Base-by-base conservation (phyloP, 2,888 invertebrate genomes). In the Microchrysa polita region DNA sequence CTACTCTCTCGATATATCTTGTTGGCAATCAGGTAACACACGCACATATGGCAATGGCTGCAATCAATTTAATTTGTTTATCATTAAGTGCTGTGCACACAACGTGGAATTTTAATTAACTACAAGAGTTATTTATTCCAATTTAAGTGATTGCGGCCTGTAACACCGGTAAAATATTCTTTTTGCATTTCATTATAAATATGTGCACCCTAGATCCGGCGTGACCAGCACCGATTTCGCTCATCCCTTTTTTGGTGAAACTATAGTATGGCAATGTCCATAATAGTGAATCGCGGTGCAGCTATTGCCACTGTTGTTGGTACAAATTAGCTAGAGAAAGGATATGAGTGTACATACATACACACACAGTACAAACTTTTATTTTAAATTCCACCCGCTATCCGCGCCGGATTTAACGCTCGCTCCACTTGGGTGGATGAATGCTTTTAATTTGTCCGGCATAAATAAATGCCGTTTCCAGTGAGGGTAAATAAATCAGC, bases 41-140 rank as follows among this genome's bases (percentile, higher is more conserved):
- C 48, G 48, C 48, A 40, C 20, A 34, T 34, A 63, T 42, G 42
- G 42, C 42, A 57, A 63, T 42, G 42, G 42, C 42, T 40, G 40
- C 69, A 69, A 69, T 67, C 48, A 59, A 67, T 73, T 73, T 67
- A 73, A 73, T 67, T 73, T 73, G 59, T 63, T 73, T 63, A 67
- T 73, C 73, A 73, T 73, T 42, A 73, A 73, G 73, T 73, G 61
- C 73, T 73, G 48, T 48, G 67, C 60, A 73, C 23, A 73, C 73
- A 73, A 60, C n/a, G 27, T 48, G 67, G 67, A 73, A 73, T 73
- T 73, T 73, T 73, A 73, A 73, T 73, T 73, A 73, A 73, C 73
- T 73, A 14, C 55, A 20, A 73, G 67, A 73, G 67, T 73, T 73
- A 67, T 73, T 73, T 73, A 67, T 67, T 73, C 55, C 44, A 67